A percentile compares a stretch with the other conserved stretches of the same genome.
Conservation (phyloP, 2,113 vertebrate species). For the Rhineura floridana region DNA sequence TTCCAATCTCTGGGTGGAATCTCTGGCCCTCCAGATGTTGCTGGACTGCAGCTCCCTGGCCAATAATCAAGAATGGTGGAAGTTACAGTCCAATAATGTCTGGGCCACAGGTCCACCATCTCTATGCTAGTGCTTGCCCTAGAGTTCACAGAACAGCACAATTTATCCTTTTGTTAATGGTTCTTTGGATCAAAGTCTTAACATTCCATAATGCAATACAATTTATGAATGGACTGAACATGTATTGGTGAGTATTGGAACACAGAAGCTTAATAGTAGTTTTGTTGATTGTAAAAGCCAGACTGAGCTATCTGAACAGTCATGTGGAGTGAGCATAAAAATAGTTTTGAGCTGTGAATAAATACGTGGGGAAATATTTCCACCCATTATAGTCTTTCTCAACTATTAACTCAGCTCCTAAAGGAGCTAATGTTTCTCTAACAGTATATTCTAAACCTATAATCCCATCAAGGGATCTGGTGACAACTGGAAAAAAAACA, state of each 20-base stretch:
- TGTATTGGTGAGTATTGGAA: not conserved
- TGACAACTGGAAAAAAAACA: conserved; percentile 31
- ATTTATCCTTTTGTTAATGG: too few species aligned
- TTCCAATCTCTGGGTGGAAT: too few species aligned
- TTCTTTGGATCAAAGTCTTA: not conserved
- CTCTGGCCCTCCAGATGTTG: too few species aligned
- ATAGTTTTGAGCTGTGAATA: conserved; percentile 6
- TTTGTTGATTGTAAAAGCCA: not conserved
- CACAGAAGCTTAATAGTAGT: not conserved
- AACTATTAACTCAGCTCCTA: conserved; percentile 5
- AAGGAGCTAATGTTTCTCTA: conserved; percentile 15
- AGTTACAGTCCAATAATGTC: too few species aligned
- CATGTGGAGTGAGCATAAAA: conserved; percentile 18
- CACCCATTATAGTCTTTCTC: not conserved
- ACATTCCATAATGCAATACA: not conserved
- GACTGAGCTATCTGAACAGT: not conserved
- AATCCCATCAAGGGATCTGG: conserved; percentile 30
- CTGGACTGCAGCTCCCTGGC: too few species aligned
- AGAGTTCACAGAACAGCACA: too few species aligned
- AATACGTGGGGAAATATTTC: conserved; percentile 22
- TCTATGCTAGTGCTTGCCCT: too few species aligned
- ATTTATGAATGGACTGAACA: not conserved
- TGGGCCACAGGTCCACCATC: too few species aligned
- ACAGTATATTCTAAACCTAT: conserved; percentile 10
- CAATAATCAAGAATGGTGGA: too few species aligned